phyloP scores from a whole-genome alignment of 2,113 vertebrate species.

The Entomyzon cyanotis region DNA sequence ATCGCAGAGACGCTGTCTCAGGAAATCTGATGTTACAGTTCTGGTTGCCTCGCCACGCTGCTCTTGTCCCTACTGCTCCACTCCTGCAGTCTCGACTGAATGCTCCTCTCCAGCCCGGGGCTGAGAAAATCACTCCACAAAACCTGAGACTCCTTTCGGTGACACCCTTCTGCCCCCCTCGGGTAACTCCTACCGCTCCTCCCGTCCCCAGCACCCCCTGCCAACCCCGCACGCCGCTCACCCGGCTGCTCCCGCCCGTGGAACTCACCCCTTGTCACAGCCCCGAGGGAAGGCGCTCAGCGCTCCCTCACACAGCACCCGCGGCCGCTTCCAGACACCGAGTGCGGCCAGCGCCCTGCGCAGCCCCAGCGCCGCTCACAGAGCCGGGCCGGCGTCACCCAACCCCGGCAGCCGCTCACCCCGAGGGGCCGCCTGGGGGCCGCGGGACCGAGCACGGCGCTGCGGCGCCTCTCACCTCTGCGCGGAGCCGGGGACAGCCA shows the following conservation, averaged over 20 bases:
- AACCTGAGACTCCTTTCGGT: fast-evolving
- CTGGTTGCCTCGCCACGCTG: not conserved
- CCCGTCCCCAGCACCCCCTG: fast-evolving
- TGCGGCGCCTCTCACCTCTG: not conserved
- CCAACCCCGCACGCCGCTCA: fast-evolving
- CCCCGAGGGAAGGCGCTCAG: not conserved
- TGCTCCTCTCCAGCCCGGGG: not conserved
- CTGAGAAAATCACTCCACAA: not conserved
- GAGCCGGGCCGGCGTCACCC: not conserved
- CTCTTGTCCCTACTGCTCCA: fast-evolving
- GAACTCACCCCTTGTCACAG: not conserved
- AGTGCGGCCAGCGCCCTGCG: not conserved
- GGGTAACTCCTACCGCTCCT: not conserved
- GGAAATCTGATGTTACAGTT: not conserved
- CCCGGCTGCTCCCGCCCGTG: not conserved
- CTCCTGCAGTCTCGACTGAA: no score
- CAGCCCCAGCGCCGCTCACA: not conserved
- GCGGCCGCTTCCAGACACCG: not conserved
- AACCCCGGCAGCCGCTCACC: not conserved
- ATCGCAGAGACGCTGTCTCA: not conserved
- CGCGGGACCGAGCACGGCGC: not conserved
- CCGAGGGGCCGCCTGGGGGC: not conserved
- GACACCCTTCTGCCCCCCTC: not conserved
- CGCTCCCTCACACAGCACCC: not conserved
- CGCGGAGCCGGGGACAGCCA: not conserved